phyloP scores from a whole-genome alignment of 1,140 invertebrate genomes.

The Pseudomyrmex cubaensis region DNA sequence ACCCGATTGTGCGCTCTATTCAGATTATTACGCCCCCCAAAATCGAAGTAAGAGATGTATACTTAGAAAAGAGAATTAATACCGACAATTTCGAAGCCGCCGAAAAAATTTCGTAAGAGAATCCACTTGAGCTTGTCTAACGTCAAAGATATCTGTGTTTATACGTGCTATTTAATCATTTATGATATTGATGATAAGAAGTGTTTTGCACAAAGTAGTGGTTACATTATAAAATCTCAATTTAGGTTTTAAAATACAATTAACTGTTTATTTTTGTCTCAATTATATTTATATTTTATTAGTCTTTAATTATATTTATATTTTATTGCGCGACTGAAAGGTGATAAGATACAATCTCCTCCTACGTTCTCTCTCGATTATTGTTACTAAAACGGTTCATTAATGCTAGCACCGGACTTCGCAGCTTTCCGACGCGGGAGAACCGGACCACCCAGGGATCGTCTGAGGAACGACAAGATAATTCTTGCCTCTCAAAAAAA shows the following conservation, averaged over 20 bases:
- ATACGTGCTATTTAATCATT: not conserved
- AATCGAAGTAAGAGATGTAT: not conserved
- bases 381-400: constrained; percentile 59
- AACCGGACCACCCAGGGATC: constrained; percentile 81
- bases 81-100: constrained; percentile 15
- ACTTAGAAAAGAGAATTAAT: constrained; percentile 11
- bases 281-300: constrained; percentile 15
- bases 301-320: constrained; percentile 19
- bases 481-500: constrained; percentile 83
- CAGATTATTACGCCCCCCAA: constrained; percentile 43
- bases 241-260: not conserved
- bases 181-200: constrained; percentile 1
- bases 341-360: constrained; percentile 31
- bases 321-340: not conserved
- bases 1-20: constrained; percentile 12
- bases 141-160: not conserved
- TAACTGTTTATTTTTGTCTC: not conserved
- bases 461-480: constrained; percentile 81
- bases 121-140: not conserved
- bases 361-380: not conserved
- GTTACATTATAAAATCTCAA: too few relatives aligned
- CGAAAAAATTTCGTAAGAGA: not conserved
- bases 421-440: constrained; percentile 45
- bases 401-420: constrained; percentile 54
- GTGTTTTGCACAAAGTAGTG: not conserved